These are phyloP conservation scores for Pseudorectes ferrugineus DNA, from an alignment of 2,113 vertebrate species.

Conservation along the genomic window DNA sequence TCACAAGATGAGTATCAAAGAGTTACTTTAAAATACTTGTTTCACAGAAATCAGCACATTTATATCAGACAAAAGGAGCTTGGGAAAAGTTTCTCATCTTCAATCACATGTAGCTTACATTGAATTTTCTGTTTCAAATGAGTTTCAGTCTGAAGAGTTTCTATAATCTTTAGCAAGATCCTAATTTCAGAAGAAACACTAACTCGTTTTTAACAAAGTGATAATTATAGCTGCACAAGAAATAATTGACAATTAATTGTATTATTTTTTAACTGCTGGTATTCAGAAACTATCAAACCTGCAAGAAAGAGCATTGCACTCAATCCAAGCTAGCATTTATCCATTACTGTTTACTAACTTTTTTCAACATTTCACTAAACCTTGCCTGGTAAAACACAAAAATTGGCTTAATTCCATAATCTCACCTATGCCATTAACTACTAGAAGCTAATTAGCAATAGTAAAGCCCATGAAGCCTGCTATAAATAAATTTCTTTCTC, in stretches of 20 bases:
- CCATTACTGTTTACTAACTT: neutral
- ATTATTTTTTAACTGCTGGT: neutral
- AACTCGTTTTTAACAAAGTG: neutral
- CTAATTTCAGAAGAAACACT: neutral
- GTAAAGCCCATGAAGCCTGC: neutral
- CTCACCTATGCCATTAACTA: neutral
- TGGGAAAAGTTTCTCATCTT: neutral
- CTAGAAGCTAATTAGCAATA: neutral
- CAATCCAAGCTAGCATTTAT: neutral
- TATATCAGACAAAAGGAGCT: neutral
- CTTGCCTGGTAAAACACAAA: neutral
- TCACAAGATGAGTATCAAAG: conserved; percentile 13
- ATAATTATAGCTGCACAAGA: neutral
- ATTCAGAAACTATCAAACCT: neutral
- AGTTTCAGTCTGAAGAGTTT: neutral
- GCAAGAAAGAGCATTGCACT: neutral
- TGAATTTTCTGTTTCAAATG: neutral
- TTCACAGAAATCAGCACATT: neutral
- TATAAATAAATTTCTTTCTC: neutral
- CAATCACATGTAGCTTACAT: neutral
- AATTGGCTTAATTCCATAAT: neutral
- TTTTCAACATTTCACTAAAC: neutral
- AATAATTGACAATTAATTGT: neutral
- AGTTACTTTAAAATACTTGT: neutral
- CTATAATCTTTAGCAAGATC: neutral